phyloP scores from a whole-genome alignment of 2,113 vertebrate species.

The Heterocephalus glaber region DNA sequence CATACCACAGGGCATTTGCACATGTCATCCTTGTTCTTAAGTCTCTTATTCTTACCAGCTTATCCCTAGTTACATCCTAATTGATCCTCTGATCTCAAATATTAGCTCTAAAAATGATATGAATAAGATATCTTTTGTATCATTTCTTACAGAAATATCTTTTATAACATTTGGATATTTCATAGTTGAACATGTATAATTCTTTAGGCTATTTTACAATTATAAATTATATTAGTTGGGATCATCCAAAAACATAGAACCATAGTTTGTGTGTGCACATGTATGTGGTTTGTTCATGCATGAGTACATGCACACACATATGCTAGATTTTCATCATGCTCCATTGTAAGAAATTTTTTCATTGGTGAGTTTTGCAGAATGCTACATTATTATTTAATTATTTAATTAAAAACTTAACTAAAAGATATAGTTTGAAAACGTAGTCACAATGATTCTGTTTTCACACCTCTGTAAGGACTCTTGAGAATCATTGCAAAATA shows the following conservation, averaged over 20 bases:
- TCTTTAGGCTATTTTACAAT: neutral
- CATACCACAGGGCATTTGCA: neutral
- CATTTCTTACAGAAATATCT: neutral
- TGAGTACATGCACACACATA: neutral
- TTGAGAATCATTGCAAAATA: neutral
- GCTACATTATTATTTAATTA: neutral
- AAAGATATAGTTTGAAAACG: neutral
- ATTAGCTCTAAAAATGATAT: neutral
- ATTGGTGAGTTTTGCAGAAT: neutral
- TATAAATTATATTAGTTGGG: neutral
- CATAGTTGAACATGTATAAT: neutral
- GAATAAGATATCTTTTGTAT: neutral
- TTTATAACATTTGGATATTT: neutral
- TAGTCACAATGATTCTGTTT: neutral
- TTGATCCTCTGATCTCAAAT: neutral
- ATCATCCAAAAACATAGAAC: neutral
- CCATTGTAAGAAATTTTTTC: neutral
- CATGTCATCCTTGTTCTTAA: neutral
- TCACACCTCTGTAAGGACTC: neutral
- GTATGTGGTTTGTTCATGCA: neutral
- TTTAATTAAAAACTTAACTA: neutral
- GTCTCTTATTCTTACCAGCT: neutral
- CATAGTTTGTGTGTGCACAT: no score
- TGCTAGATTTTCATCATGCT: neutral
- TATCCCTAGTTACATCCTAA: neutral